Evolutionary conservation across 2,113 vertebrate species (phyloP).

Genomic region (Rhineura floridana): DNA sequence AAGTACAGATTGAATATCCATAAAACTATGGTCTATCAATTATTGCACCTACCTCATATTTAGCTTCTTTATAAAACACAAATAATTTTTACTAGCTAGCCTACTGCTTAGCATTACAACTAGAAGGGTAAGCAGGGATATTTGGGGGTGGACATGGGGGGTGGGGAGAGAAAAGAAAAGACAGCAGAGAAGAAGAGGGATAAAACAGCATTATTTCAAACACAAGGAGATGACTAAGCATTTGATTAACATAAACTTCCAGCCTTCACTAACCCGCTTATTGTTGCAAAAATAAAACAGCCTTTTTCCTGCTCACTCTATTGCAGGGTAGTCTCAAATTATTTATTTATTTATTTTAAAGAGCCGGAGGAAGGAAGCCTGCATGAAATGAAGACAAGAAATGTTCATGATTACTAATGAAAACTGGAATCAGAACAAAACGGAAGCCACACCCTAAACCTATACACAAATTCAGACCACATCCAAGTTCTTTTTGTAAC

Average conservation of each 20-base stretch:
- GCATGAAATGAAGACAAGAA: constrained; percentile 2
- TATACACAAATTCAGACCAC: constrained; percentile 4
- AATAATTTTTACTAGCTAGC: neutral
- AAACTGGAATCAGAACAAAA: constrained; percentile 19
- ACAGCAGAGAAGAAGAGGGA: neutral
- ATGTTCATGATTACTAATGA: constrained; percentile 3
- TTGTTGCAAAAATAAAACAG: constrained; percentile 20
- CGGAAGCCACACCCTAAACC: constrained; percentile 29
- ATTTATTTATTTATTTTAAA: neutral
- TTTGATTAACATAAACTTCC: constrained; percentile 51
- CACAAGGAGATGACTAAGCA: constrained; percentile 64
- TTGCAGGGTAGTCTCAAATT: neutral
- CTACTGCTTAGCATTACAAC: neutral
- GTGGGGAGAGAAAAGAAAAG: neutral
- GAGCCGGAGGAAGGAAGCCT: constrained; percentile 10
- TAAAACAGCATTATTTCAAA: constrained; percentile 28
- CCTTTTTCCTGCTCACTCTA: neutral
- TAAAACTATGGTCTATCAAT: neutral
- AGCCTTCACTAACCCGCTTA: constrained; percentile 6
- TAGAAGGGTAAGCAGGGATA: neutral
- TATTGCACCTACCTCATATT: neutral
- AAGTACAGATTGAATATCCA: neutral
- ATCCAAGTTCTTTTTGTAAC: neutral
- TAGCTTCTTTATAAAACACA: neutral
- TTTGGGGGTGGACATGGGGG: too few species aligned